A percentile compares a stretch with the other conserved stretches of the same genome.
Evolutionary conservation across 2,888 invertebrate genomes (phyloP).

Genomic region (Agrotis clavis): DNA sequence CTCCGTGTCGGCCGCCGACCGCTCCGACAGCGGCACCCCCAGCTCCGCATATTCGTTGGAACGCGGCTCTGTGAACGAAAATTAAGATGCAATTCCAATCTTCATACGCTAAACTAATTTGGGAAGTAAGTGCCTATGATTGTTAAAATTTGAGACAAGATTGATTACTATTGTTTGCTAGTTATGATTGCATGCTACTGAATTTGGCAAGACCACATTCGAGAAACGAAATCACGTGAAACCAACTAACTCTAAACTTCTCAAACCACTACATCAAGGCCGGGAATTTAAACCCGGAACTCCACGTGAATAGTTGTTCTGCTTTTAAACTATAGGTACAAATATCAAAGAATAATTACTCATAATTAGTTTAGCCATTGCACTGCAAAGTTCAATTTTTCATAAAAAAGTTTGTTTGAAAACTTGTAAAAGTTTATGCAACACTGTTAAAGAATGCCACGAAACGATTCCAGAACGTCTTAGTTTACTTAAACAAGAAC

Average conservation of each 20-base stretch:
- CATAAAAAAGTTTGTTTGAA: constrained; percentile 13
- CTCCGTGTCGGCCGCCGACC: constrained; percentile 96
- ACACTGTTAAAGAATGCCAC: constrained; percentile 21
- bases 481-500: background rate
- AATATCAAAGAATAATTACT: constrained; percentile 36
- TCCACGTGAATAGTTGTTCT: background rate
- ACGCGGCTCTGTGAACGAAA: constrained; percentile 59
- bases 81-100: constrained; percentile 43
- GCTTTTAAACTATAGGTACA: background rate
- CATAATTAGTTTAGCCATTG: background rate
- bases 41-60: constrained; percentile 79
- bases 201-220: background rate
- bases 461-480: background rate
- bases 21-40: constrained; percentile 87
- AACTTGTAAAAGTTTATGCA: constrained; percentile 8
- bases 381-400: background rate
- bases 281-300: constrained; percentile 14
- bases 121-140: background rate
- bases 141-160: background rate
- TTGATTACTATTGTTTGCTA: constrained; percentile 7
- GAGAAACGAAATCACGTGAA: background rate
- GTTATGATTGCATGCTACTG: background rate
- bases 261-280: background rate
- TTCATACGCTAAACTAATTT: constrained; percentile 25
- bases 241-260: background rate